Base-by-base conservation (phyloP, 2,888 invertebrate genomes). In the Helicoverpa assulta region DNA sequence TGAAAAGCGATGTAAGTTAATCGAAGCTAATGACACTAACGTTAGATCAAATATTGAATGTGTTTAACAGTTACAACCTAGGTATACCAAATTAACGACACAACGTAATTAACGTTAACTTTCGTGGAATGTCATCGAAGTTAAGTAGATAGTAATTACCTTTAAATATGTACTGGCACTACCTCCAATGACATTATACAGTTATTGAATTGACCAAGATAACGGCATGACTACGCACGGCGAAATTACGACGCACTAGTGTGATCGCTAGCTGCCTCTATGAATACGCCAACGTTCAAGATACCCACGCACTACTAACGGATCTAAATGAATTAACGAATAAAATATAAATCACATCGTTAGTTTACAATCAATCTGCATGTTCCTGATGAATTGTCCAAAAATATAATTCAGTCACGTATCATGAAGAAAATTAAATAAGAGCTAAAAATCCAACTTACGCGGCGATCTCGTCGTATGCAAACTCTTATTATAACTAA, bases 171-270 rank as follows among this genome's bases (percentile, higher is more conserved):
- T 60, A 55, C 47, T 65, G 37, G 52, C 55, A 60, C 68, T 70
- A 65, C 70, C 58, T 76, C n/a, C 73, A 70, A 76, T 78, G 83
- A 85, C 86, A 86, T 82, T 86, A 83, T 68, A 76, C 84, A 88
- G 89, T 90, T 93, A 94, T 91, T 92, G 90, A 90, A 93, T 90
- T 90, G 88, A 91, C 88, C 84, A 88, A 92, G 94, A 94, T 95
- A 95, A 95, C 93, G 91, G 92, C 92, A 87, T 90, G 91, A 92
- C 92, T 90, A 94, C 90, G 92, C 91, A 91, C 91, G 89, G 90
- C 85, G 83, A 92, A 94, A 93, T 91, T 94, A 92, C 94, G 93
- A 94, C 94, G 95, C 94, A 95, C 90, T 92, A 91, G 83, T 84
- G 84, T 83, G 89, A 87, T 86, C 85, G 83, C 82, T 87, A 78